Conservation (phyloP, 2,113 vertebrate species). For the Carollia perspicillata region DNA sequence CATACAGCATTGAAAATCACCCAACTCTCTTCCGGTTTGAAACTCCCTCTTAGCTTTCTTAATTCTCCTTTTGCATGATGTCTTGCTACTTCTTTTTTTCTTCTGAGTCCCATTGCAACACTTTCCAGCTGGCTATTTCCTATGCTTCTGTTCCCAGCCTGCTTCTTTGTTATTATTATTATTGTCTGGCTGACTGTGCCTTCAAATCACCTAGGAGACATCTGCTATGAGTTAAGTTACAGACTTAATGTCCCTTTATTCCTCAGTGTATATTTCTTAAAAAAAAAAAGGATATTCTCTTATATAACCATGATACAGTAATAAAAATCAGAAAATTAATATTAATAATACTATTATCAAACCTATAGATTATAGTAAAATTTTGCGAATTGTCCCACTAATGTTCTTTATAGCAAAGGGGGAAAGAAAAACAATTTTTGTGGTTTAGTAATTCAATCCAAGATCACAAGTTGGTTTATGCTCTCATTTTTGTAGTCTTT, state of each 20-base stretch:
- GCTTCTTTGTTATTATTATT: not conserved
- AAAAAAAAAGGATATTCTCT: not conserved
- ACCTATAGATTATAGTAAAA: not conserved
- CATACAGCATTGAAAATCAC: not conserved
- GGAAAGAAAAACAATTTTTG: not conserved
- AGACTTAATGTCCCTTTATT: not conserved
- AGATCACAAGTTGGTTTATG: not conserved
- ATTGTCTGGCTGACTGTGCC: not conserved
- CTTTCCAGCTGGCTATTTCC: not conserved
- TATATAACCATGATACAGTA: not conserved
- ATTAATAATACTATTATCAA: not conserved
- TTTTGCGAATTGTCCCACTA: not conserved
- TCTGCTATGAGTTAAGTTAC: not conserved
- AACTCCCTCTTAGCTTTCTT: not conserved
- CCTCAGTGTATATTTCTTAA: not conserved
- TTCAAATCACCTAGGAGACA: not conserved
- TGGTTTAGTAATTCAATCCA: not conserved
- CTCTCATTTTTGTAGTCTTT: slow-evolving; percentile 7
- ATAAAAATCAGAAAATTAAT: not conserved
- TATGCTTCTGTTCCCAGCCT: not conserved
- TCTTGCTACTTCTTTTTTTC: not conserved
- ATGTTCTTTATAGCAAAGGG: not conserved
- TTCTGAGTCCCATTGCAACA: not conserved
- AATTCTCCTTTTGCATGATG: not conserved
- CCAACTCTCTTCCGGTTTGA: not conserved